Conservation (phyloP, 2,797 vertebrate species). For the Linurgus olivaceus region DNA sequence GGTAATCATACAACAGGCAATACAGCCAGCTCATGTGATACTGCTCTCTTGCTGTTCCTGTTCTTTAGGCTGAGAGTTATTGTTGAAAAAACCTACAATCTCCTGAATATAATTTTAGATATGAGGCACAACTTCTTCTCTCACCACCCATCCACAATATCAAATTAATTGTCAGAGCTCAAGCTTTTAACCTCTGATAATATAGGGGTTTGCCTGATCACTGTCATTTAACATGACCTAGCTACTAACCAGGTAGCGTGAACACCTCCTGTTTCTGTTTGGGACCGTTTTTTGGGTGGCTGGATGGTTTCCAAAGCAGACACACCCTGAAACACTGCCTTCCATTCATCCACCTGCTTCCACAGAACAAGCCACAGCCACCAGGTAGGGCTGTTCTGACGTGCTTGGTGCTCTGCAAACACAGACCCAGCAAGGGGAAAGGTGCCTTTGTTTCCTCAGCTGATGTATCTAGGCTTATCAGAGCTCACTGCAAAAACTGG, state of each 20-base stretch:
- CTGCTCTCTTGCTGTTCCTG: not conserved
- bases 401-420: not conserved
- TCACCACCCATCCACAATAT: not conserved
- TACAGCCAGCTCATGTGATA: not conserved
- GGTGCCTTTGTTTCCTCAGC: not conserved
- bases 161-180: not conserved
- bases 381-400: not conserved
- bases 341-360: not conserved
- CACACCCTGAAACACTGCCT: not conserved
- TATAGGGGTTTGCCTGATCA: not conserved
- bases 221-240: not conserved
- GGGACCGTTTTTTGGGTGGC: fast-evolving
- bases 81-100: not conserved
- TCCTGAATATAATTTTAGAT: not conserved
- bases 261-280: not conserved
- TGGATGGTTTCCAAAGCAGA: not conserved
- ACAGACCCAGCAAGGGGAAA: not conserved
- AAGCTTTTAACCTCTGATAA: not conserved
- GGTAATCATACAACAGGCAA: not conserved
- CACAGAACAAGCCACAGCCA: not conserved
- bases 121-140: not conserved
- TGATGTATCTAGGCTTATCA: not conserved
- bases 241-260: not conserved
- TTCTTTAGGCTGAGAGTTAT: not conserved
- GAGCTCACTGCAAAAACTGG: not conserved